phyloP scores from a whole-genome alignment of 2,888 invertebrate species.

The Ceramica pisi region DNA sequence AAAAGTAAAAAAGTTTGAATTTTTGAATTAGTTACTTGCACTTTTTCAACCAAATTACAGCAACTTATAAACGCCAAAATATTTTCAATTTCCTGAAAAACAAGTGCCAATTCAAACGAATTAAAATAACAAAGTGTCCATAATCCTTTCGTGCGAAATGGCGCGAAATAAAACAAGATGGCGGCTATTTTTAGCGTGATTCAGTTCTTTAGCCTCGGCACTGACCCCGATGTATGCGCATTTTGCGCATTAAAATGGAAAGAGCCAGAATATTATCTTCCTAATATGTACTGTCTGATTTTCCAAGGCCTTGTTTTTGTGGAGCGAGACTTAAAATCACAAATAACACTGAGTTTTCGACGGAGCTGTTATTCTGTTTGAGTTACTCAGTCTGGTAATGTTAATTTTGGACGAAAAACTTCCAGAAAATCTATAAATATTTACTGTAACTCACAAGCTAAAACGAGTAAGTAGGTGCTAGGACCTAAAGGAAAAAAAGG shows the following conservation, averaged over 20 bases:
- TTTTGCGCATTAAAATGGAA: conserved; percentile 8
- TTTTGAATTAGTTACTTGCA: neutral
- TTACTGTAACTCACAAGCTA: too few relatives aligned
- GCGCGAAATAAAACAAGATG: conserved; percentile 71
- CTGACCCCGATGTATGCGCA: conserved; percentile 34
- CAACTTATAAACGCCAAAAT: conserved; percentile 12
- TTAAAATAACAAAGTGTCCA: conserved; percentile 21
- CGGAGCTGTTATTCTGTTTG: neutral
- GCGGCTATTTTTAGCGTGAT: conserved; percentile 71
- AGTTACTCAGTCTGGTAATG: neutral
- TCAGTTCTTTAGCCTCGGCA: conserved; percentile 51
- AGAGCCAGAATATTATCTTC: conserved; percentile 26
- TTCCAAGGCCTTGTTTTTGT: conserved; percentile 2
- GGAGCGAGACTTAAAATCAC: neutral
- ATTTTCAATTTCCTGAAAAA: conserved; percentile 14
- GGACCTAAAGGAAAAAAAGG: too few relatives aligned
- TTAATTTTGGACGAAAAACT: neutral
- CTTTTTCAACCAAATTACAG: neutral
- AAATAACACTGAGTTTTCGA: neutral
- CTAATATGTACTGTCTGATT: conserved; percentile 26
- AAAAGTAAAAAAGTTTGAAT: neutral
- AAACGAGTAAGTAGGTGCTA: too few relatives aligned
- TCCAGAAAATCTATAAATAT: too few relatives aligned
- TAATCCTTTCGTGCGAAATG: conserved; percentile 13
- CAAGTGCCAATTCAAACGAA: conserved; percentile 5